Percentiles rank a stretch among this genome's conserved stretches.
Conservation (phyloP, 2,797 vertebrate species). For the Myiotriccus ornatus region DNA sequence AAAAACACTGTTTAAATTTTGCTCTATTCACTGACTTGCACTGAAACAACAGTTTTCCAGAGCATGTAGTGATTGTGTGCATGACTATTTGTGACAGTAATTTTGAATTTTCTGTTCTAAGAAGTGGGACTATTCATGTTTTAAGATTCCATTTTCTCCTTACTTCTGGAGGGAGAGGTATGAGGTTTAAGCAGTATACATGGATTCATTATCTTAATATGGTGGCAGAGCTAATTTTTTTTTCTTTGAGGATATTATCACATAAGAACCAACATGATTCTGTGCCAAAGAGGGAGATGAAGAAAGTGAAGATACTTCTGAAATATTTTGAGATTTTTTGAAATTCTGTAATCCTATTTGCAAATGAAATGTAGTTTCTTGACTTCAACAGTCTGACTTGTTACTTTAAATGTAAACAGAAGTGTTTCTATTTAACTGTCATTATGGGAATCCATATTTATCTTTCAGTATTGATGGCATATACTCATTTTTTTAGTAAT, state of each 20-base stretch:
- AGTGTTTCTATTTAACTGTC: not conserved
- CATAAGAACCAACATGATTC: not conserved
- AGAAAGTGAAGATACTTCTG: not conserved
- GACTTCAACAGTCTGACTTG: not conserved
- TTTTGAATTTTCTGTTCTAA: not conserved
- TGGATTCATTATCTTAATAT: not conserved
- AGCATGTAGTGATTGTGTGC: not conserved
- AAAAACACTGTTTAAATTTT: not conserved
- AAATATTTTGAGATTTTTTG: not conserved
- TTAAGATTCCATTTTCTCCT: not conserved
- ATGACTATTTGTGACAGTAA: not conserved
- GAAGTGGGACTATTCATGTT: not conserved
- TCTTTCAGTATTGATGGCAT: not conserved
- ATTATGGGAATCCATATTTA: not conserved
- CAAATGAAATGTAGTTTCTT: not conserved
- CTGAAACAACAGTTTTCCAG: not conserved
- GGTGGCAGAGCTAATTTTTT: not conserved
- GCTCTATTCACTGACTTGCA: not conserved
- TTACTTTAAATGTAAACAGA: not conserved
- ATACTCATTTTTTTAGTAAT: not conserved
- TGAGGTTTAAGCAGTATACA: not conserved
- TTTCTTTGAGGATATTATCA: not conserved
- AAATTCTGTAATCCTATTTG: not conserved
- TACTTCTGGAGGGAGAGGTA: not conserved
- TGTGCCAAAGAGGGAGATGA: not conserved